A percentile compares a stretch with the other conserved stretches of the same genome.
phyloP scores from a whole-genome alignment of 2,888 invertebrate genomes.

The Gibbula magus region DNA sequence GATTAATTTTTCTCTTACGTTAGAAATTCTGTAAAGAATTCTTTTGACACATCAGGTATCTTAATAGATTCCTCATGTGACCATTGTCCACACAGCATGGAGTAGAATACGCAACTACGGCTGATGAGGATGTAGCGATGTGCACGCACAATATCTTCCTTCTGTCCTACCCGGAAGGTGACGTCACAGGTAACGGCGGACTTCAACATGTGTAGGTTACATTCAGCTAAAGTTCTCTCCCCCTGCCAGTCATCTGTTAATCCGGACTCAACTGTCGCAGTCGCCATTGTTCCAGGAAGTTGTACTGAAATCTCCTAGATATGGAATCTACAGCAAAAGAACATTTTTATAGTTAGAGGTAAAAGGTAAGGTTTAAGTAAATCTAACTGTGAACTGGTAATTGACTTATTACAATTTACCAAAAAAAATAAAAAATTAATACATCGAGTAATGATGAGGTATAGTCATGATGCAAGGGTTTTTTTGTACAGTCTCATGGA shows the following conservation, averaged over 20 bases:
- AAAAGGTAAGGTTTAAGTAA: too few relatives aligned
- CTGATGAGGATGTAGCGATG: slow-evolving; percentile 24
- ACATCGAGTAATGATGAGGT: too few relatives aligned
- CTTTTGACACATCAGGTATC: slow-evolving; percentile 19
- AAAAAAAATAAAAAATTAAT: too few relatives aligned
- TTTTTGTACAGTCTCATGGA: too few relatives aligned
- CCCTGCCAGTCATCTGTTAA: background rate
- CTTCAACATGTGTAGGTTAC: background rate
- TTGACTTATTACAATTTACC: too few relatives aligned
- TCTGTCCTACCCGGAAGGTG: background rate
- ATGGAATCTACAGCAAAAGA: too few relatives aligned
- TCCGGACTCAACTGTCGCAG: too few relatives aligned
- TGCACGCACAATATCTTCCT: background rate
- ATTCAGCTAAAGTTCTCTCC: background rate
- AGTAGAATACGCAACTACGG: slow-evolving; percentile 1
- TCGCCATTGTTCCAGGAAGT: too few relatives aligned
- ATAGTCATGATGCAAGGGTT: too few relatives aligned
- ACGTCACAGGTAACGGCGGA: background rate
- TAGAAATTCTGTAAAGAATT: background rate
- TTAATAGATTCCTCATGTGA: background rate
- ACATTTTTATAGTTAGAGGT: too few relatives aligned
- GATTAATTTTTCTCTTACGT: background rate
- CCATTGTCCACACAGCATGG: slow-evolving; percentile 26
- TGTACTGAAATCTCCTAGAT: too few relatives aligned
- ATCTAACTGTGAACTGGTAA: too few relatives aligned